Percentiles rank a stretch among this genome's conserved stretches.
Evolutionary conservation across 2,797 vertebrate genomes (phyloP).

Genomic region (Ctenopoma kingsleyae): DNA sequence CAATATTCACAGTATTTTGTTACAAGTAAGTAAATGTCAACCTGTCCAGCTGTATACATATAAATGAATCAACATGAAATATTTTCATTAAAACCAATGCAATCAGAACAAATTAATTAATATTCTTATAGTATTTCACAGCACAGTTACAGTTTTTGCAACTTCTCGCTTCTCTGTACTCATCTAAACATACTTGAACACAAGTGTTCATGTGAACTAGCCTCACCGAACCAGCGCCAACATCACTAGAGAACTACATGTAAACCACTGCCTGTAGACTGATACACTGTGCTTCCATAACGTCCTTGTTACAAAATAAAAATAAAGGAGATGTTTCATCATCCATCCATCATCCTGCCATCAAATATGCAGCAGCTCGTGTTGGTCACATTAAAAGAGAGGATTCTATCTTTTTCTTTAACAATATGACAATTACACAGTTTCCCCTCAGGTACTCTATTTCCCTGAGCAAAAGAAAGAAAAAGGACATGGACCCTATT

Average conservation of each 20-base stretch:
- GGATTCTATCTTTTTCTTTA: neutral
- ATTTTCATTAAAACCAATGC: neutral
- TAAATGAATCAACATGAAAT: neutral
- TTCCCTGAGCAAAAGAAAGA: constrained; percentile 24
- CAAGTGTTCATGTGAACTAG: neutral
- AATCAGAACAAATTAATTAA: neutral
- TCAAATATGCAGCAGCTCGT: constrained; percentile 9
- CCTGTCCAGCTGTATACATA: neutral
- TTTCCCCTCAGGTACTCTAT: constrained; percentile 17
- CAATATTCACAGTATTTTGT: constrained; percentile 4
- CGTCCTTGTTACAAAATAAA: neutral
- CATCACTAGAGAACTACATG: neutral
- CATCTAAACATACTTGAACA: neutral
- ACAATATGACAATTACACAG: constrained; percentile 9
- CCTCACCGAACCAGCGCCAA: neutral
- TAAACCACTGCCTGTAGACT: neutral
- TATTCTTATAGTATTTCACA: neutral
- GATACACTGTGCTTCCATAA: neutral
- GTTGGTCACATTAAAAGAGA: constrained; percentile 8
- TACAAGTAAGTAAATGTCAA: neutral
- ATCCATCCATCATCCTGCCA: constrained; percentile 1
- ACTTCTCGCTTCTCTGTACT: neutral
- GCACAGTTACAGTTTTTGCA: neutral
- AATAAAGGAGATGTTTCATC: neutral
- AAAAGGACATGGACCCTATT: constrained; percentile 25